A percentile compares a stretch with the other conserved stretches of the same genome.
phyloP scores from a whole-genome alignment of 2,113 vertebrate genomes.

The Dicentrarchus labrax region DNA sequence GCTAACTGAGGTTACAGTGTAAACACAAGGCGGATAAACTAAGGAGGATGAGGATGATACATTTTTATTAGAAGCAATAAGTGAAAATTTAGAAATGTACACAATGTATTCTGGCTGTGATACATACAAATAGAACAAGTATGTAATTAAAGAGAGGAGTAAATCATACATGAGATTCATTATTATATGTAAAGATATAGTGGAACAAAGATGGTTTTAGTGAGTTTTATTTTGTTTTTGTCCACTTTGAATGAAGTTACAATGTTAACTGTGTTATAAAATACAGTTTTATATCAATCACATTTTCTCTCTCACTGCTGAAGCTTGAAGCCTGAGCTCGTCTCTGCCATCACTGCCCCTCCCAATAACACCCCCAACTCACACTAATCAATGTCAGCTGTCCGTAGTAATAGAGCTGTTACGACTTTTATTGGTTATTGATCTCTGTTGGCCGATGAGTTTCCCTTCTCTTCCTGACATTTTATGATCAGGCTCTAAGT shows the following conservation, averaged over 20 bases:
- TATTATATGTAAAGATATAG: too few relatives aligned
- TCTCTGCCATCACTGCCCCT: neutral
- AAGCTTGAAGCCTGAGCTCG: neutral
- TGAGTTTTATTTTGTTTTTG: too few relatives aligned
- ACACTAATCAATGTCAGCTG: conserved; percentile 19
- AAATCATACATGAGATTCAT: too few relatives aligned
- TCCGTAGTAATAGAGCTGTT: conserved; percentile 22
- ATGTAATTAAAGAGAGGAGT: too few relatives aligned
- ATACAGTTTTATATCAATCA: too few relatives aligned
- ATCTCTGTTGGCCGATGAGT: conserved; percentile 23
- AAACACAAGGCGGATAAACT: too few relatives aligned
- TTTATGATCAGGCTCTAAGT: neutral
- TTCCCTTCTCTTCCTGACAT: neutral
- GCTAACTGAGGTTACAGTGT: neutral
- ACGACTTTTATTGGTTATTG: conserved; percentile 37
- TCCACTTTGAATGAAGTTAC: too few relatives aligned
- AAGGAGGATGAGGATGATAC: neutral
- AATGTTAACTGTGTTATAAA: too few relatives aligned
- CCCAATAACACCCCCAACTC: neutral
- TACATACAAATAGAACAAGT: too few relatives aligned
- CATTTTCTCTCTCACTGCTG: neutral
- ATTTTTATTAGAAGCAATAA: neutral
- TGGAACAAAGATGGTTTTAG: too few relatives aligned
- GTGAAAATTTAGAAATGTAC: neutral
- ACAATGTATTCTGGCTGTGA: too few relatives aligned